phyloP scores from a whole-genome alignment of 1,140 invertebrate species.

The Pseudobourletiella spinata region DNA sequence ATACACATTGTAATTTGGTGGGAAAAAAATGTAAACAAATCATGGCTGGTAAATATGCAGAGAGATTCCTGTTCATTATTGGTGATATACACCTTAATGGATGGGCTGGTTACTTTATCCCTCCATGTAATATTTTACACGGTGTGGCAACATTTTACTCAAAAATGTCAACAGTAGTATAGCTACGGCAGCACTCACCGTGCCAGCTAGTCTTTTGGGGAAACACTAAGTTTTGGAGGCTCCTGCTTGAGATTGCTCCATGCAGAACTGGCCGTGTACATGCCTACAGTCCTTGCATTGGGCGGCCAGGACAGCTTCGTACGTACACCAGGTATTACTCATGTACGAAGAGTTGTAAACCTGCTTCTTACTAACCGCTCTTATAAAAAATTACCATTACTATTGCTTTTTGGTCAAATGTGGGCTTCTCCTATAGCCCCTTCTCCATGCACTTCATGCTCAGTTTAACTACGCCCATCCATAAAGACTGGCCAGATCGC shows the following conservation, averaged over 20 bases:
- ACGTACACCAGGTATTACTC: too few relatives aligned
- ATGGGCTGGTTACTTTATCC: background rate
- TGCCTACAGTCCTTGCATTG: too few relatives aligned
- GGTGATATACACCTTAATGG: background rate
- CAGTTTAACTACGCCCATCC: too few relatives aligned
- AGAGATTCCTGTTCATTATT: background rate
- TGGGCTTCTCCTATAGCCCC: background rate
- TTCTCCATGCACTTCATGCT: too few relatives aligned
- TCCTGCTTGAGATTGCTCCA: background rate
- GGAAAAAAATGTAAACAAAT: conserved; percentile 6
- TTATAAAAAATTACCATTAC: too few relatives aligned
- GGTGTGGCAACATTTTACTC: background rate
- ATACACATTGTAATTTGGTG: too few relatives aligned
- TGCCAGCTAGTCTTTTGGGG: background rate
- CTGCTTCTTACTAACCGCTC: background rate
- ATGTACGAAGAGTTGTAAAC: background rate
- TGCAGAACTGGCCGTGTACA: too few relatives aligned
- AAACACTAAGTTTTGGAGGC: background rate
- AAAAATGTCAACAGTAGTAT: background rate
- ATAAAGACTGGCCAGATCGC: too few relatives aligned
- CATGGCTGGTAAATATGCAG: background rate
- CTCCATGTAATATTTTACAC: background rate
- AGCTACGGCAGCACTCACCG: too few relatives aligned
- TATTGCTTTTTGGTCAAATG: background rate
- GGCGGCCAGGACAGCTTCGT: too few relatives aligned